Evolutionary conservation across 2,797 vertebrate species (phyloP).

Genomic region (Buceros bicornis): DNA sequence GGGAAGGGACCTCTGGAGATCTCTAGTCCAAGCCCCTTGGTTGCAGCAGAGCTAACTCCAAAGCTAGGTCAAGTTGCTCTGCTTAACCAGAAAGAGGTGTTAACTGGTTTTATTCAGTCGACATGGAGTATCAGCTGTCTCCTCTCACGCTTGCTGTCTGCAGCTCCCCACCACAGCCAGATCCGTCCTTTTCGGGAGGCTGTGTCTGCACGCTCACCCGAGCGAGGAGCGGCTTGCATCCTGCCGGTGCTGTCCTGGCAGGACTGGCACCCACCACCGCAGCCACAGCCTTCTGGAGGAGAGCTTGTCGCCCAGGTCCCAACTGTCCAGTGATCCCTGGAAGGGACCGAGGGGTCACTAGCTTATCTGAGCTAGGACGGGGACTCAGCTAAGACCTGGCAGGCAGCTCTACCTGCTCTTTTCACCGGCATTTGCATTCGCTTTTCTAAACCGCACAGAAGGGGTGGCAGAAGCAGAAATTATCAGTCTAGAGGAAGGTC

Average conservation of each 20-base stretch:
- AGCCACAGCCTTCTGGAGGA: background rate
- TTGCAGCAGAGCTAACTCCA: background rate
- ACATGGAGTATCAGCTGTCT: background rate
- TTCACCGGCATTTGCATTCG: rapidly evolving
- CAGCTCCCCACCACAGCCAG: background rate
- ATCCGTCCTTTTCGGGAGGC: background rate
- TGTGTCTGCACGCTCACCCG: rapidly evolving
- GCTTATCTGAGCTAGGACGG: background rate
- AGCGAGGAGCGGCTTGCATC: background rate
- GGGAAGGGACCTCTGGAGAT: background rate
- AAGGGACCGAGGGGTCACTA: rapidly evolving
- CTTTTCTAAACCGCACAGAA: background rate
- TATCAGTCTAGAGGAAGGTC: background rate
- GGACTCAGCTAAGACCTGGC: background rate
- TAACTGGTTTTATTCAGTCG: background rate
- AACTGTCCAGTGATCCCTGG: rapidly evolving
- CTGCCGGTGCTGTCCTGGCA: rapidly evolving
- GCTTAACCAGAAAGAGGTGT: background rate
- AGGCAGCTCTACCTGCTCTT: background rate
- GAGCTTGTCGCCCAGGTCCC: background rate
- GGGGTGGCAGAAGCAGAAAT: background rate
- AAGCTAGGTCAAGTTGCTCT: background rate
- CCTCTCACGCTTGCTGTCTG: background rate
- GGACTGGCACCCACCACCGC: background rate
- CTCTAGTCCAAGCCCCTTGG: background rate